These are phyloP conservation scores for Chlorops oryzae DNA, from an alignment of 1,140 invertebrate genomes.

Conservation along the genomic window DNA sequence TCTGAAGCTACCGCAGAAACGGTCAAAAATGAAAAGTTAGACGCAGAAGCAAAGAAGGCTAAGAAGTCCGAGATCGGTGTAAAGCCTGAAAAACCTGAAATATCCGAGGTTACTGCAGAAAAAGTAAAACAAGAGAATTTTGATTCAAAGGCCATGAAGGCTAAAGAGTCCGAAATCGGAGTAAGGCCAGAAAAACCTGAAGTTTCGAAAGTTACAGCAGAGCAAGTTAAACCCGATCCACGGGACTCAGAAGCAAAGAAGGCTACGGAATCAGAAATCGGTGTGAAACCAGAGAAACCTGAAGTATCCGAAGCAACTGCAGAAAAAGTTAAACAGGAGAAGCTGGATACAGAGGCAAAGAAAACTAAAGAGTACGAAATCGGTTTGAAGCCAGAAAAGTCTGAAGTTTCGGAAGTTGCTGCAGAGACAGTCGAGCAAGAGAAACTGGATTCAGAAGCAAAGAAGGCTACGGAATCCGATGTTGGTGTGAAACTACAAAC, in stretches of 20 bases:
- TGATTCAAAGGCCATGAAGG: not conserved
- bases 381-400: not conserved
- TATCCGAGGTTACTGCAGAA: conserved; percentile 10
- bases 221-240: conserved; percentile 3
- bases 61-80: conserved; percentile 15
- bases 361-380: conserved; percentile 3
- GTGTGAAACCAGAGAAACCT: conserved; percentile 6
- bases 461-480: conserved; percentile 15
- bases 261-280: conserved; percentile 1
- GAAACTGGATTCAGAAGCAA: conserved; percentile 17
- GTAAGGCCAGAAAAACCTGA: conserved; percentile 20
- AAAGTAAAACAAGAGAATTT: conserved; percentile 1
- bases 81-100: conserved; percentile 16
- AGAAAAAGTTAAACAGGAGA: conserved; percentile 13
- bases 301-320: conserved; percentile 10
- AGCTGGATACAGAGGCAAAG: conserved; percentile 1
- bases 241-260: not conserved
- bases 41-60: conserved; percentile 21
- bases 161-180: conserved; percentile 15
- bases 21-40: conserved; percentile 2
- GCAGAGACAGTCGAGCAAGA: conserved; percentile 18
- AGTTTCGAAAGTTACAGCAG: too few species aligned
- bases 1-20: too few species aligned
- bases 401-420: conserved; percentile 18
- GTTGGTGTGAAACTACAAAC: not conserved